Conservation (phyloP, 1,140 invertebrate genomes). For the Drosophila paulistorum region DNA sequence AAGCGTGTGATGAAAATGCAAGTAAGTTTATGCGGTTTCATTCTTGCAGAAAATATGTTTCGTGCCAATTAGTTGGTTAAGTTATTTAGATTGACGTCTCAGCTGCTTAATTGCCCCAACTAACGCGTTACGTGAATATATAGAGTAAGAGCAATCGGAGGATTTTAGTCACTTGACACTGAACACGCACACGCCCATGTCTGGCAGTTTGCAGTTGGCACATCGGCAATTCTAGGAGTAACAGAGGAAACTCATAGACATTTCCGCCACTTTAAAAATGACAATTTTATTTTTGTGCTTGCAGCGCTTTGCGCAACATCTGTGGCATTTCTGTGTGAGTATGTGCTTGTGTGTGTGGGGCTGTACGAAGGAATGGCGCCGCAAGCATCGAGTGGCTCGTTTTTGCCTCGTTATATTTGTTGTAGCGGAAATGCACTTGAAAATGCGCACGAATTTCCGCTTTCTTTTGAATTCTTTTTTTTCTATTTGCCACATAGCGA, state of each 20-base stretch:
- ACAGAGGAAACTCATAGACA: slow-evolving; percentile 34
- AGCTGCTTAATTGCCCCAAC: slow-evolving; percentile 28
- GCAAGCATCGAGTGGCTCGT: slow-evolving; percentile 32
- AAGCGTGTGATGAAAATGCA: slow-evolving; percentile 20
- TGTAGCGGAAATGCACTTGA: slow-evolving; percentile 68
- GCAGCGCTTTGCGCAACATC: slow-evolving; percentile 34
- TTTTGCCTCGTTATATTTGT: slow-evolving; percentile 42
- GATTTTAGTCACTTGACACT: slow-evolving; percentile 36
- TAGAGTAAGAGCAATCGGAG: slow-evolving; percentile 46
- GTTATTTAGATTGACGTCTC: background rate
- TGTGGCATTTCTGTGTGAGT: background rate
- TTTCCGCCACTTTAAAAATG: slow-evolving; percentile 55
- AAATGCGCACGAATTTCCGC: slow-evolving; percentile 67
- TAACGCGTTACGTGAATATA: slow-evolving; percentile 1
- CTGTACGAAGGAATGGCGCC: slow-evolving; percentile 28
- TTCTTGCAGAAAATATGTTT: background rate
- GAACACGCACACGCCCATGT: slow-evolving; percentile 27
- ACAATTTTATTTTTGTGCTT: slow-evolving; percentile 55
- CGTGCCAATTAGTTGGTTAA: background rate
- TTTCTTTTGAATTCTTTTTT: slow-evolving; percentile 23
- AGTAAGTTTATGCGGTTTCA: background rate
- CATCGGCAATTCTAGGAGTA: slow-evolving; percentile 45
- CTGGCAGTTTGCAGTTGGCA: slow-evolving; percentile 12
- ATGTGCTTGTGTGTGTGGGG: no score
- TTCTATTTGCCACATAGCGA: background rate